A percentile compares a stretch with the other conserved stretches of the same genome.
Evolutionary conservation across 2,113 vertebrate genomes (phyloP).

Genomic region (Excalfactoria chinensis): DNA sequence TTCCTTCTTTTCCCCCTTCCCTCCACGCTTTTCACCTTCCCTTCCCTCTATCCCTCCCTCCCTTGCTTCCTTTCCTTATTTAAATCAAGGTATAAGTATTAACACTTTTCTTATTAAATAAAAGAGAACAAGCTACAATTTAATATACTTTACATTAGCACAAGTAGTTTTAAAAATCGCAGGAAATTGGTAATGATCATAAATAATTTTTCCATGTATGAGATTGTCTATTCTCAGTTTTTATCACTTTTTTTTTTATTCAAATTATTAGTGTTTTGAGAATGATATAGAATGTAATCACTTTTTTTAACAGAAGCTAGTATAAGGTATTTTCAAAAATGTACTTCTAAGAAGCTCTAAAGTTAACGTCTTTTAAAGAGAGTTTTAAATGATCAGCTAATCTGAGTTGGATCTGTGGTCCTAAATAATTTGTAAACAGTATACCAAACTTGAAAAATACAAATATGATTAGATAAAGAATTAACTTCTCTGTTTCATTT

Average conservation of each 20-base stretch:
- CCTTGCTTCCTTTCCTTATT: neutral
- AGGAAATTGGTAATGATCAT: neutral
- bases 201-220: neutral
- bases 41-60: too few relatives aligned
- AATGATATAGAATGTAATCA: neutral
- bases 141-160: neutral
- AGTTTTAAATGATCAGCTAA: neutral
- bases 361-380: neutral
- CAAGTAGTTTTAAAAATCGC: neutral
- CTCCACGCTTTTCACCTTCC: too few relatives aligned
- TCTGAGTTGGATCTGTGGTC: neutral
- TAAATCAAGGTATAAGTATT: neutral
- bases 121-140: neutral
- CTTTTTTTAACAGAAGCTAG: neutral
- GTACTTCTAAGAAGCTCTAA: accelerated
- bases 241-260: neutral
- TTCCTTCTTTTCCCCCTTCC: too few relatives aligned
- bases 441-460: neutral
- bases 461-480: neutral
- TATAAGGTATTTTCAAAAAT: neutral
- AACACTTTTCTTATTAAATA: neutral
- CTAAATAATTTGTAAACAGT: neutral
- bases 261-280: neutral
- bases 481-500: neutral
- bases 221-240: neutral